phyloP scores from a whole-genome alignment of 2,888 invertebrate species.

The Parnassius glacialis region DNA sequence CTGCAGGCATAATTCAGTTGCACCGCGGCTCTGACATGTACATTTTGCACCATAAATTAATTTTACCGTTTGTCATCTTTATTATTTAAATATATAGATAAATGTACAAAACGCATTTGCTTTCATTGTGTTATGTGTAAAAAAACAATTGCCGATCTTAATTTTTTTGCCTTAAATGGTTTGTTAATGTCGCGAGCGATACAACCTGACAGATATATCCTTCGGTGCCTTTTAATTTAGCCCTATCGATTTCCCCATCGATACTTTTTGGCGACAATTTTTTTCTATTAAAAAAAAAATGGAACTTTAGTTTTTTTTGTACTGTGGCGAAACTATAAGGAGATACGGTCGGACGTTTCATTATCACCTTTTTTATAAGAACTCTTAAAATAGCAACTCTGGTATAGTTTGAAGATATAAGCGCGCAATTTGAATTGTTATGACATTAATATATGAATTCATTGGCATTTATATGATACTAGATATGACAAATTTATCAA shows the following conservation, averaged over 20 bases:
- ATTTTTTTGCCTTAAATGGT: constrained; percentile 47
- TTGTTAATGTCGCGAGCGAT: constrained; percentile 54
- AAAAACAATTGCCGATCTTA: constrained; percentile 27
- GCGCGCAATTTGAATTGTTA: no score
- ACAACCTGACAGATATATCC: constrained; percentile 41
- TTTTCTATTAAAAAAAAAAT: constrained; percentile 29
- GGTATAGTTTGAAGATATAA: no score
- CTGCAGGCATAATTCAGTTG: no score
- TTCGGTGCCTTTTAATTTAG: constrained; percentile 44
- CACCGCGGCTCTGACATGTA: no score
- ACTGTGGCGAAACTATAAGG: not conserved
- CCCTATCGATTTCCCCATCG: constrained; percentile 44
- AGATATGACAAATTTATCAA: no score
- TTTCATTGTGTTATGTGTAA: constrained; percentile 1
- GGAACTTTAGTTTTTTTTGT: not conserved
- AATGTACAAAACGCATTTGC: not conserved
- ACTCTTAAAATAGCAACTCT: no score
- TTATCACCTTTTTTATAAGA: not conserved
- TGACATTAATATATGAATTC: no score
- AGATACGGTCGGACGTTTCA: not conserved
- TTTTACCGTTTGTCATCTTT: no score
- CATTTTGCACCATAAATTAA: no score
- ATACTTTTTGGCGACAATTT: constrained; percentile 51
- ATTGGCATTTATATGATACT: no score
- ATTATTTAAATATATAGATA: no score